A percentile compares a stretch with the other conserved stretches of the same genome.
Conservation (phyloP, 2,888 invertebrate species). For the Acanthosepion pharaonis region DNA sequence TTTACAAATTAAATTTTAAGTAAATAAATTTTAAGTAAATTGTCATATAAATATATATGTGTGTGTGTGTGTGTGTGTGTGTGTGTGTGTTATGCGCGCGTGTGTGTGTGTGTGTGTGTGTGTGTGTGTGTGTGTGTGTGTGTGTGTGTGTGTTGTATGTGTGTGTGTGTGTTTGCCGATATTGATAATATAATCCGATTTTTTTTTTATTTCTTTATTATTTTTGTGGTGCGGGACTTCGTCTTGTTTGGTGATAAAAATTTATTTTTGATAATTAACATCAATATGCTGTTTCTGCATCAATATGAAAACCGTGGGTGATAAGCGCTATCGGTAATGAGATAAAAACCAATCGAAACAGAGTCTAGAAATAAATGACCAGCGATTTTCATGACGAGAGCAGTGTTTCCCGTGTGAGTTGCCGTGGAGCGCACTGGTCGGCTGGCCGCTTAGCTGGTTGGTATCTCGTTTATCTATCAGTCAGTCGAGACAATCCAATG, state of each 20-base stretch:
- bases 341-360: not conserved
- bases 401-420: not conserved
- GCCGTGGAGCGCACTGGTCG: not conserved
- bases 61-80: too few species aligned
- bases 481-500: conserved; percentile 10
- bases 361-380: not conserved
- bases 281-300: not conserved
- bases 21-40: too few species aligned
- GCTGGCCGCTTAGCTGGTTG: not conserved
- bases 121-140: too few species aligned
- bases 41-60: too few species aligned
- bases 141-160: too few species aligned
- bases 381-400: not conserved
- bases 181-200: not conserved
- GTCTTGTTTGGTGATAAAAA: not conserved
- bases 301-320: not conserved
- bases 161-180: too few species aligned
- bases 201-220: not conserved
- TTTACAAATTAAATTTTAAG: not conserved
- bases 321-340: conserved; percentile 12
- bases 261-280: not conserved
- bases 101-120: too few species aligned
- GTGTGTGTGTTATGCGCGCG: too few species aligned
- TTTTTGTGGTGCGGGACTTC: not conserved
- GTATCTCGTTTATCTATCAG: not conserved